Evolutionary conservation across 2,888 invertebrate species (phyloP).

Genomic region (Perizoma flavofasciatum): DNA sequence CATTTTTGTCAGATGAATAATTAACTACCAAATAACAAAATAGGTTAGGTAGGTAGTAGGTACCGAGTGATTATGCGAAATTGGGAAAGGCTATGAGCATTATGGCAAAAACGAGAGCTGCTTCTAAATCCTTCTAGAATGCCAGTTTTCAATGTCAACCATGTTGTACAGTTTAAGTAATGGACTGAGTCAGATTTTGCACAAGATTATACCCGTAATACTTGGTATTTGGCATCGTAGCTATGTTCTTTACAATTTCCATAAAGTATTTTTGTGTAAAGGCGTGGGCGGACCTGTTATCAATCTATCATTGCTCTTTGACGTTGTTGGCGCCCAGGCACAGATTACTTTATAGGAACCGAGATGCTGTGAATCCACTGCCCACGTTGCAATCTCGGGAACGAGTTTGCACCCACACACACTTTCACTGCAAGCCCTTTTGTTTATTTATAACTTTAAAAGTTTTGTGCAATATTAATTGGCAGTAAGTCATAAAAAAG

Average conservation of each 20-base stretch:
- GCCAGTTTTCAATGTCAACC: neutral
- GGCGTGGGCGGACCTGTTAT: constrained; percentile 29
- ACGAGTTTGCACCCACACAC: constrained; percentile 35
- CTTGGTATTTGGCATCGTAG: constrained; percentile 3
- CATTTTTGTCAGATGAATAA: constrained; percentile 13
- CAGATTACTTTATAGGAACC: constrained; percentile 13
- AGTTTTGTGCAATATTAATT: constrained; percentile 29
- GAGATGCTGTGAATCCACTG: constrained; percentile 30
- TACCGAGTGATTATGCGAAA: neutral
- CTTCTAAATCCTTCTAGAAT: neutral
- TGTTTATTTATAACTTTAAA: constrained; percentile 24
- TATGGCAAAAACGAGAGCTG: neutral
- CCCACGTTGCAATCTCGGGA: constrained; percentile 30
- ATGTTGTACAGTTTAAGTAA: neutral
- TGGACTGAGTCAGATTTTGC: neutral
- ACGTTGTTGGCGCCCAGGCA: constrained; percentile 23
- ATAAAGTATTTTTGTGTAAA: constrained; percentile 32
- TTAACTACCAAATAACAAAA: constrained; percentile 4
- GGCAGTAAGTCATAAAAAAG: constrained; percentile 1
- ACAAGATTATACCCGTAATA: no score
- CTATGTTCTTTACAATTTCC: constrained; percentile 7
- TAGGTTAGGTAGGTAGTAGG: neutral
- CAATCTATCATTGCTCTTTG: constrained; percentile 23
- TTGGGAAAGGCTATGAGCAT: neutral
- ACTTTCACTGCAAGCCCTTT: constrained; percentile 45